A percentile compares a stretch with the other conserved stretches of the same genome.
These are phyloP conservation scores for Macrobrachium rosenbergii DNA, from an alignment of 1,140 invertebrate species.

Conservation along the genomic window DNA sequence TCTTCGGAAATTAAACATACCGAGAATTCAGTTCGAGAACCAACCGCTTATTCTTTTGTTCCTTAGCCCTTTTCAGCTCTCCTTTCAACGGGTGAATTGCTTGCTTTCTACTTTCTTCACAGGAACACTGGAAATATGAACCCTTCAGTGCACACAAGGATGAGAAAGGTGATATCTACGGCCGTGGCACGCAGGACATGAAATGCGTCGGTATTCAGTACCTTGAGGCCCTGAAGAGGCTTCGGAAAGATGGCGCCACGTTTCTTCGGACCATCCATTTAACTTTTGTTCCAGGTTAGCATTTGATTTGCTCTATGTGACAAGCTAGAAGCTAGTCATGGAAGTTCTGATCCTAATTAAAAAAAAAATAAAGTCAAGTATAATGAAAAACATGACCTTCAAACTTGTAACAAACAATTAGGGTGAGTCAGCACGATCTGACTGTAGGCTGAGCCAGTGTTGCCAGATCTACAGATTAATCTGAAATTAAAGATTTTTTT, in stretches of 20 bases:
- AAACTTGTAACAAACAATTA: no score
- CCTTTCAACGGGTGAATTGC: no score
- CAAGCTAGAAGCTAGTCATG: not conserved
- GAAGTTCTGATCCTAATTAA: not conserved
- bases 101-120: no score
- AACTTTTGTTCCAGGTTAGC: conserved; percentile 84
- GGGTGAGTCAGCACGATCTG: no score
- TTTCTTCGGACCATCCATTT: conserved; percentile 73
- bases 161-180: no score
- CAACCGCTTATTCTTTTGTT: not conserved
- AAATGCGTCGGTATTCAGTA: conserved; percentile 87
- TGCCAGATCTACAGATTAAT: no score
- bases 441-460: no score
- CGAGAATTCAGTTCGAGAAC: not conserved
- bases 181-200: conserved; percentile 87
- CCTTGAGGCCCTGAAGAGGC: conserved; percentile 81
- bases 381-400: no score
- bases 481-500: no score
- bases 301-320: not conserved
- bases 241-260: conserved; percentile 75
- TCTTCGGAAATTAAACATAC: no score
- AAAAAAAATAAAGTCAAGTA: no score
- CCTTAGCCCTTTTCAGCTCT: no score
- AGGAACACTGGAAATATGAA: conserved; percentile 85
- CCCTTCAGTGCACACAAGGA: conserved; percentile 84